Evolutionary conservation across 2,797 vertebrate species (phyloP).

Genomic region (Setipinna tenuifilis): DNA sequence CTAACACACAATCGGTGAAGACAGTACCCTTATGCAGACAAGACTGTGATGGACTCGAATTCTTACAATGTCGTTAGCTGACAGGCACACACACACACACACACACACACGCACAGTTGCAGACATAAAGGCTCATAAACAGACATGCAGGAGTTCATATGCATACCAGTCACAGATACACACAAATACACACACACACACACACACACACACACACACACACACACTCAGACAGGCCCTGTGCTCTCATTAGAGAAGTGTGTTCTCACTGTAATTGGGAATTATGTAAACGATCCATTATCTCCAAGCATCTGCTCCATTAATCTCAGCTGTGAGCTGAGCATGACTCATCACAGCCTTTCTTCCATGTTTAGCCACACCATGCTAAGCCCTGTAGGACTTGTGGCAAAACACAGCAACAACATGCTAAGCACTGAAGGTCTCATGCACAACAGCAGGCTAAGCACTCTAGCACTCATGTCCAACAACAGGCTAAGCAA

Average conservation of each 20-base stretch:
- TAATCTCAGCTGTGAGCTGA: background rate
- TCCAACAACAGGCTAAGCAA: background rate
- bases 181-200: constrained; percentile 49
- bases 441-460: background rate
- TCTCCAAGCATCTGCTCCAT: constrained; percentile 50
- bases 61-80: too few relatives aligned
- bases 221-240: constrained; percentile 37
- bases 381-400: background rate
- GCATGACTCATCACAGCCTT: background rate
- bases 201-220: constrained; percentile 56
- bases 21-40: too few relatives aligned
- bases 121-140: too few relatives aligned
- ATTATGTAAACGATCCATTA: constrained; percentile 60
- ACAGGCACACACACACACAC: too few relatives aligned
- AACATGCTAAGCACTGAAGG: background rate
- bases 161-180: background rate
- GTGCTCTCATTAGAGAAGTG: constrained; percentile 61
- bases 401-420: background rate
- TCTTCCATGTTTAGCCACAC: constrained; percentile 3
- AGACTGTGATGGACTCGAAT: too few relatives aligned
- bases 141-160: too few relatives aligned
- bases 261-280: constrained; percentile 60
- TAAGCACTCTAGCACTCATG: background rate
- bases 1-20: constrained; percentile 42
- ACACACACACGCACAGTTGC: too few relatives aligned